Conservation (phyloP, 2,888 invertebrate species). For the Nomada flava region DNA sequence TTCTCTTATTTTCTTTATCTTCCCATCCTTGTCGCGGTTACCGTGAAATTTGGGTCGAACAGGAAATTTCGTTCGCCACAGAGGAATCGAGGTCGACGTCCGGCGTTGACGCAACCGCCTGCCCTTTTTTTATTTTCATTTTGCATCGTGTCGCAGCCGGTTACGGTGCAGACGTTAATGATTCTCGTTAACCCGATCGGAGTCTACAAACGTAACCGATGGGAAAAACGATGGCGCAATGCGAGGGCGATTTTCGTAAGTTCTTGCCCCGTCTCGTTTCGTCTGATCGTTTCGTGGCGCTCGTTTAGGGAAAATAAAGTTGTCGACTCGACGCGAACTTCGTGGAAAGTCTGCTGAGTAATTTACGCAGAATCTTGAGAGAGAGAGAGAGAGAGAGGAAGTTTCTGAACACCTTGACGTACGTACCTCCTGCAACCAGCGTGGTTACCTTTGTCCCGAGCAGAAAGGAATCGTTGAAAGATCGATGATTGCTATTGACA, state of each 20-base stretch:
- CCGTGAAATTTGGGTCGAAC: conserved; percentile 49
- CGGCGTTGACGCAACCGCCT: conserved; percentile 37
- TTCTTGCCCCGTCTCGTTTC: background rate
- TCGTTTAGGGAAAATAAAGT: background rate
- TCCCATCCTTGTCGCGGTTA: background rate
- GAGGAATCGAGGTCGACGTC: conserved; percentile 51
- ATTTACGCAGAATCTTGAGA: background rate
- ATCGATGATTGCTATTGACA: conserved; percentile 38
- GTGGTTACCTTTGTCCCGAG: background rate
- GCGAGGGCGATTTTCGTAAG: background rate
- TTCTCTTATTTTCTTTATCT: background rate
- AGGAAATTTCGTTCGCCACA: conserved; percentile 21
- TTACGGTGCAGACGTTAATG: background rate
- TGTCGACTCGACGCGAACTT: background rate
- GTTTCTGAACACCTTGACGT: background rate
- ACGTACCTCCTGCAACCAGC: background rate
- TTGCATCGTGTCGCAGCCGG: conserved; percentile 3
- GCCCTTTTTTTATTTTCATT: conserved; percentile 24
- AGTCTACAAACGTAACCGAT: background rate
- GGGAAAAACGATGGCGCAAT: background rate
- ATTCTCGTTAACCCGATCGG: background rate
- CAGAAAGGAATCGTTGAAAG: conserved; percentile 32
- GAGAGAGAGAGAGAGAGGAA: background rate
- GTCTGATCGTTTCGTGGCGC: background rate
- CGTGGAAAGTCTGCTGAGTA: background rate